Base-by-base conservation (phyloP, 1,140 invertebrate species). In the Apis florea region DNA sequence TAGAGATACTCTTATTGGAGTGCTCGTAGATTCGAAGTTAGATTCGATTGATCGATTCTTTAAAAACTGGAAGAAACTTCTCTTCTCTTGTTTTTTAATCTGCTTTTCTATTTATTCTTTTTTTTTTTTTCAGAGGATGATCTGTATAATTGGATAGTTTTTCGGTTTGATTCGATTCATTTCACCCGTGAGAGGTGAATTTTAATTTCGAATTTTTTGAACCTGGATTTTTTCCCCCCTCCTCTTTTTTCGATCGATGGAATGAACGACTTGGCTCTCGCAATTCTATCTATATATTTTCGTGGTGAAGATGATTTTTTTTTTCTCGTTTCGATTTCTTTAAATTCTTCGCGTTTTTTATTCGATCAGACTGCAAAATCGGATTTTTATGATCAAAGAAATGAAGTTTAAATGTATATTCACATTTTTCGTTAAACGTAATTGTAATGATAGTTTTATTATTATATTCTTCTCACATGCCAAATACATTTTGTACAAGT, bases 41-140 rank as follows among this genome's bases (percentile, higher is more conserved):
- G 12, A 15, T 21, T 59, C 17, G 11, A 15, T 21, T 11, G 59
- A 64, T 64, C 51, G 40, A 83, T 83, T 79, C 79, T 67, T 76
- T 79, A 0, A 1, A 40, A 49, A 6, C 12, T 6, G 31, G 8
- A 8, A 51, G 81, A 64, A 78, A 40, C 31, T 40, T 40, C 31
- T 40, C 31, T 40, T 5, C 31, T 40, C 6, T 40, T 40, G 5
- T 40, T 40, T 40, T 40, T 40, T 40, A 40, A 40, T 40, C 31
- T 67, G 47, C 8, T 53, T 47, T 59, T 72, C 21, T 77, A 59
- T n/a, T 31, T 19, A 10, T 26, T 31, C 0, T 51, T 21, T 13
- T 40, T 66, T 31, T 72, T 24, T 8, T 31, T 31, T 21, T 31
- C 10, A 1, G 26, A 63, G 6, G 26, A 13, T 31, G 15, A 26